Conservation (phyloP, 2,113 vertebrate genomes). For the human (Homo sapiens) region DNA sequence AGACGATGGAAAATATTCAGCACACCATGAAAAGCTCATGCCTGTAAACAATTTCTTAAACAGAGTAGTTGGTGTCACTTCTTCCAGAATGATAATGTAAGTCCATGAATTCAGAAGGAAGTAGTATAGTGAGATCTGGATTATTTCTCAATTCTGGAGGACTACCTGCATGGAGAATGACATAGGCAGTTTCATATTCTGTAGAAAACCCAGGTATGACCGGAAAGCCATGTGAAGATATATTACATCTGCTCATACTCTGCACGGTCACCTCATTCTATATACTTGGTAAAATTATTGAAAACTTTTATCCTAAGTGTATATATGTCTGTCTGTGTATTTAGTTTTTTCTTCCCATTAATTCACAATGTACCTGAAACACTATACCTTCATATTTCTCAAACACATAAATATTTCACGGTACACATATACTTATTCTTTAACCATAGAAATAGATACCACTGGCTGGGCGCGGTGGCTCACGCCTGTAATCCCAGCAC, state of each 20-base stretch:
- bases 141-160: constrained; percentile 20
- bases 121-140: neutral
- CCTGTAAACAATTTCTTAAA: constrained; percentile 36
- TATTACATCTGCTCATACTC: neutral
- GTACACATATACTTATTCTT: neutral
- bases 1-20: neutral
- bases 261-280: neutral
- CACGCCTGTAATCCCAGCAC: too few relatives aligned
- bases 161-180: neutral
- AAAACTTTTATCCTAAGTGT: neutral
- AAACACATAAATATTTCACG: neutral
- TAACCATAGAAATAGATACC: neutral
- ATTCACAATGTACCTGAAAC: neutral
- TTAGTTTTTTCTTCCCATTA: neutral
- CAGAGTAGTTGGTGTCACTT: neutral
- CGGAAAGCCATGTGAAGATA: neutral
- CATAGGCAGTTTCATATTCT: neutral
- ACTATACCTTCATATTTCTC: neutral
- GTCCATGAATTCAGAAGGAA: neutral
- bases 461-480: neutral
- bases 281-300: neutral
- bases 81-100: neutral
- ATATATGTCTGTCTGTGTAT: neutral
- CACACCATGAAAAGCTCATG: neutral
- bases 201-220: neutral